phyloP scores from a whole-genome alignment of 2,888 invertebrate genomes.

The Stictocephala bisonia region DNA sequence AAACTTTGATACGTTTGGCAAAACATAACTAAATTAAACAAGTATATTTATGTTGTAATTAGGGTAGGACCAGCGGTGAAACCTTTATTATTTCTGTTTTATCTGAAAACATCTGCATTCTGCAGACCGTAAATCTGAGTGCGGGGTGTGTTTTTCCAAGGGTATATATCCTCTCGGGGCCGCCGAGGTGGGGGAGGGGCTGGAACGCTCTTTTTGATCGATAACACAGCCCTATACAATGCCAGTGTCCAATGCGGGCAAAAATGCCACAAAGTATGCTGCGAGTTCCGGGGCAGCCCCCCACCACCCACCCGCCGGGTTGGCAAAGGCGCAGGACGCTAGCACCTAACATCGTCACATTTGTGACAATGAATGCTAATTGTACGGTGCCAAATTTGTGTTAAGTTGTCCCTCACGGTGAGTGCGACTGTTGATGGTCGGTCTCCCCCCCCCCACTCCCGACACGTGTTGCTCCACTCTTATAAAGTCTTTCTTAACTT shows the following conservation, averaged over 20 bases:
- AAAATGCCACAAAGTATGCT: conserved; percentile 37
- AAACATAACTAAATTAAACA: conserved; percentile 24
- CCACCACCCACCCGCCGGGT: too few relatives aligned
- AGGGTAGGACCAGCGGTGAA: background rate
- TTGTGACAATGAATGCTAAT: too few relatives aligned
- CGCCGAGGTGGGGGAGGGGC: conserved; percentile 7
- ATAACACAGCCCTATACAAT: conserved; percentile 34
- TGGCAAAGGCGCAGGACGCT: too few relatives aligned
- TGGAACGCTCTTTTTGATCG: conserved; percentile 36
- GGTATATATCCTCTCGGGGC: conserved; percentile 31
- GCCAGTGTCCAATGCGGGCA: conserved; percentile 37
- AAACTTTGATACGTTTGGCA: too few relatives aligned
- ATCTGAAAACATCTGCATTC: conserved; percentile 40
- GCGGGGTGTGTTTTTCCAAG: conserved; percentile 28
- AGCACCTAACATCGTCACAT: too few relatives aligned
- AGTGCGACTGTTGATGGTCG: too few relatives aligned
- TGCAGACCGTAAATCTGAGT: conserved; percentile 30
- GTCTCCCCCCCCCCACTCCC: background rate
- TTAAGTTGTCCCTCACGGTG: too few relatives aligned
- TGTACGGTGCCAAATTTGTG: too few relatives aligned
- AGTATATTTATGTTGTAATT: background rate
- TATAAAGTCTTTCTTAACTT: too few relatives aligned
- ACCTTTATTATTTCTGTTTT: conserved; percentile 36
- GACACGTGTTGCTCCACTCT: too few relatives aligned
- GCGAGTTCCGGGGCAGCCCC: background rate